Percentiles rank a stretch among this genome's conserved stretches.
phyloP scores from a whole-genome alignment of 2,797 vertebrate species.

The Hybognathus amarus region DNA sequence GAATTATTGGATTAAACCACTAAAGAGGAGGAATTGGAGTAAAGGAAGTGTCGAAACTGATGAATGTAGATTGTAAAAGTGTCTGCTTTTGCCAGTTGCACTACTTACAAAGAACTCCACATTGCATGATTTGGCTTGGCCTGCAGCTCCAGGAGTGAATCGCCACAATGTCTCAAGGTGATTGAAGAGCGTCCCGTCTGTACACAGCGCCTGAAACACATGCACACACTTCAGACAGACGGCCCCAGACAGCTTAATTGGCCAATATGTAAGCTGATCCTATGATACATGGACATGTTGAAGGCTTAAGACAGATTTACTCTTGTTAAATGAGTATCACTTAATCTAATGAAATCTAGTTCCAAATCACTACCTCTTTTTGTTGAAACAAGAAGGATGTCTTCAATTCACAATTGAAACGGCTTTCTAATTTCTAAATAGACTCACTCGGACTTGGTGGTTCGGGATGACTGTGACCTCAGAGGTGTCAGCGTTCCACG shows the following conservation, averaged over 20 bases:
- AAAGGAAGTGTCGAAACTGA: background rate
- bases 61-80: background rate
- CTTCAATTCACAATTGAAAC: background rate
- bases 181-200: constrained; percentile 78
- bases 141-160: constrained; percentile 72
- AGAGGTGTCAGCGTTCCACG: constrained; percentile 78
- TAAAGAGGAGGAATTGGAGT: background rate
- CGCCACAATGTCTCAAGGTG: constrained; percentile 84
- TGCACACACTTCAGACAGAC: background rate
- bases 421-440: background rate
- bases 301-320: background rate
- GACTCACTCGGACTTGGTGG: constrained; percentile 78
- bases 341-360: background rate
- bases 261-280: background rate
- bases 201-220: constrained; percentile 77
- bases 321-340: background rate
- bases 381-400: background rate
- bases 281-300: background rate
- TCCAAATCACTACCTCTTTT: background rate
- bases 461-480: constrained; percentile 77
- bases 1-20: constrained; percentile 22
- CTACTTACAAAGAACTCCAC: constrained; percentile 80
- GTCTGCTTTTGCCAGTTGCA: background rate
- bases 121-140: constrained; percentile 70
- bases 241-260: background rate